Conservation (phyloP, 2,113 vertebrate species). For the Pontoporia blainvillei region DNA sequence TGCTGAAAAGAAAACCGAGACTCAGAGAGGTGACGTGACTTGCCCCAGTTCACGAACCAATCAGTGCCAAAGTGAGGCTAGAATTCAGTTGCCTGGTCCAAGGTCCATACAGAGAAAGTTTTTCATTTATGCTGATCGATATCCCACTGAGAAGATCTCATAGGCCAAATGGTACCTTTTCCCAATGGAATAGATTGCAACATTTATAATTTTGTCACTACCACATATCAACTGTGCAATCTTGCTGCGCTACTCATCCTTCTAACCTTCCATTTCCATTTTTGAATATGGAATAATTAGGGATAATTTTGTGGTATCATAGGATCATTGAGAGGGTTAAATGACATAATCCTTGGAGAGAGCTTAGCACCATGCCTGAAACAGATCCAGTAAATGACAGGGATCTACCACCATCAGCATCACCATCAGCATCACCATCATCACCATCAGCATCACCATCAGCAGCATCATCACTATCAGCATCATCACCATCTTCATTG, state of each 20-base stretch:
- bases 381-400: not conserved
- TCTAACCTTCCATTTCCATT: not conserved
- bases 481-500: not conserved
- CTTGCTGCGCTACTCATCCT: not conserved
- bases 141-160: not conserved
- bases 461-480: not conserved
- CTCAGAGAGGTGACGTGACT: not conserved
- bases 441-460: not conserved
- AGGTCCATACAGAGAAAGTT: not conserved
- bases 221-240: not conserved
- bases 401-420: too few relatives aligned
- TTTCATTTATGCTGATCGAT: not conserved
- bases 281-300: not conserved
- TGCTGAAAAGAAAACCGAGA: not conserved
- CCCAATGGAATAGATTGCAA: not conserved
- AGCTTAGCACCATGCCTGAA: not conserved
- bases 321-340: not conserved
- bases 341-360: not conserved
- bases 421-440: not conserved
- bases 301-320: not conserved
- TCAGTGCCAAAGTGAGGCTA: not conserved
- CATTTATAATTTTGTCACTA: not conserved
- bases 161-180: not conserved
- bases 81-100: not conserved
- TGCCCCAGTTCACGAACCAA: not conserved